A percentile compares a stretch with the other conserved stretches of the same genome.
These are phyloP conservation scores for Gobio occitaniae DNA, from an alignment of 2,797 vertebrate species.

Conservation along the genomic window DNA sequence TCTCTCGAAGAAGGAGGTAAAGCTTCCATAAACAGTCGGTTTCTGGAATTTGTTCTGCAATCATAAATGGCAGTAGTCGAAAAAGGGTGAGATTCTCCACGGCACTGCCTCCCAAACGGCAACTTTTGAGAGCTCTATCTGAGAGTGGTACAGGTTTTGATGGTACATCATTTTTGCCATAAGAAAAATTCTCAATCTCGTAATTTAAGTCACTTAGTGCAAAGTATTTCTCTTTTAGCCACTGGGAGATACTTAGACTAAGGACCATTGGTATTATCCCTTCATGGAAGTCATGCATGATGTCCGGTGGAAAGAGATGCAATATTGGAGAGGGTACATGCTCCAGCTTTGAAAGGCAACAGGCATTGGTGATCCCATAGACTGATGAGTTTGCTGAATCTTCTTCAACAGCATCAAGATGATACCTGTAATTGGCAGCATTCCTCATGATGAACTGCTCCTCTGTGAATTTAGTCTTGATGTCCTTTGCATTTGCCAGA, in stretches of 20 bases:
- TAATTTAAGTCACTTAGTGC: slow-evolving; percentile 1
- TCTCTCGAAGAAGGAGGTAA: too few relatives aligned
- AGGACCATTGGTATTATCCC: not conserved
- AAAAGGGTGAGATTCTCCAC: too few relatives aligned
- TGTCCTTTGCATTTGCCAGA: not conserved
- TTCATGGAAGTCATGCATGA: not conserved
- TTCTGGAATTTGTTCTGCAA: too few relatives aligned
- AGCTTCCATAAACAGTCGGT: too few relatives aligned
- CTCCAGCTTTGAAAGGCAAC: not conserved
- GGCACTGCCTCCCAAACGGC: too few relatives aligned
- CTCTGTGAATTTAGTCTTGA: slow-evolving; percentile 1
- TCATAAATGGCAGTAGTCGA: too few relatives aligned
- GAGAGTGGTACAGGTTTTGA: too few relatives aligned
- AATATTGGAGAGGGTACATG: not conserved
- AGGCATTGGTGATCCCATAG: not conserved
- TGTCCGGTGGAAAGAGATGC: not conserved
- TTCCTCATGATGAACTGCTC: not conserved
- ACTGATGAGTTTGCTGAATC: slow-evolving; percentile 1
- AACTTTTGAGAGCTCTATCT: too few relatives aligned
- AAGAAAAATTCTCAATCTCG: not conserved
- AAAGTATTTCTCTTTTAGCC: not conserved
- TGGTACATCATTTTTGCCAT: not conserved
- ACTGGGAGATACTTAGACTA: not conserved
- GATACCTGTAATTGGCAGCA: not conserved
- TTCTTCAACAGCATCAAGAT: slow-evolving; percentile 2